These are phyloP conservation scores for Gopherus evgoodei DNA, from an alignment of 2,113 vertebrate genomes.

Conservation along the genomic window DNA sequence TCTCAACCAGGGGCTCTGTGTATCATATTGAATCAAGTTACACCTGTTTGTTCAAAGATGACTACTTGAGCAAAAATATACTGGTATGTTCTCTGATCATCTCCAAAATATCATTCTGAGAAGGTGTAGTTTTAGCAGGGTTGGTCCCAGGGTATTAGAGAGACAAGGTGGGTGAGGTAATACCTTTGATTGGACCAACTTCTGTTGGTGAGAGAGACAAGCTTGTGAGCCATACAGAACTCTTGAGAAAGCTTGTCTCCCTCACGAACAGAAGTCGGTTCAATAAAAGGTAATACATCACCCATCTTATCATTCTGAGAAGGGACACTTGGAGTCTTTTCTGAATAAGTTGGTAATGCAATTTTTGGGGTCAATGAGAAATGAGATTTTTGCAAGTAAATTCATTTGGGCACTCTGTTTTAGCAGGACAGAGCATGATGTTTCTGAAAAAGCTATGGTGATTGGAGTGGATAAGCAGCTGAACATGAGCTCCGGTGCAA, in stretches of 20 bases:
- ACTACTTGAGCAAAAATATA: not conserved
- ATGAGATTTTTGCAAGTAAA: not conserved
- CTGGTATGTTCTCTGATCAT: not conserved
- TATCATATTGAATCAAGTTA: not conserved
- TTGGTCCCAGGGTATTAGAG: not conserved
- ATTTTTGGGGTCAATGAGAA: not conserved
- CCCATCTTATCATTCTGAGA: not conserved
- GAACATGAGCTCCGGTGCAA: not conserved
- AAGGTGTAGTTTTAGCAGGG: not conserved
- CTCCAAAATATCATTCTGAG: not conserved
- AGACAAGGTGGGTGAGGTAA: not conserved
- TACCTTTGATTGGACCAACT: not conserved
- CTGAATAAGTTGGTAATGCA: not conserved
- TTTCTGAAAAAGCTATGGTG: not conserved
- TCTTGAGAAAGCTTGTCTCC: not conserved
- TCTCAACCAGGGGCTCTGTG: not conserved
- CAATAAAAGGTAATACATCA: not conserved
- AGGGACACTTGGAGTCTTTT: not conserved
- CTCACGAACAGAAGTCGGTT: not conserved
- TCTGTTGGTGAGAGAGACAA: not conserved
- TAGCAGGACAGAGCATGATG: not conserved
- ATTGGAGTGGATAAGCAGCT: not conserved
- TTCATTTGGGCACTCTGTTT: not conserved
- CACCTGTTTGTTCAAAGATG: accelerated
- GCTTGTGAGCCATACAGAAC: not conserved